Percentiles rank a stretch among this genome's conserved stretches.
phyloP scores from a whole-genome alignment of 2,797 vertebrate species.

The Allobates femoralis region DNA sequence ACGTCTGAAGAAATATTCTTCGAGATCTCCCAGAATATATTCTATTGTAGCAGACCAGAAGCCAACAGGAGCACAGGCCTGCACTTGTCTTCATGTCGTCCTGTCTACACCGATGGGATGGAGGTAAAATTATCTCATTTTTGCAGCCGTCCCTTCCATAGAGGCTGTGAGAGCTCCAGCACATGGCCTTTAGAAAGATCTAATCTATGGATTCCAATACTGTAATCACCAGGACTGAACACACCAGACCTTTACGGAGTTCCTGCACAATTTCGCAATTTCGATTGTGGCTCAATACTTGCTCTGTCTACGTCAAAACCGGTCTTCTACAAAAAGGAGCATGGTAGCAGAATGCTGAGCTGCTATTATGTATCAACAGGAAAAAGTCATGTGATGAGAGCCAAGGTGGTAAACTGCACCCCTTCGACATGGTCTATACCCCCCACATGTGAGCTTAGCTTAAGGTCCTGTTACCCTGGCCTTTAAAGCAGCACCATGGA shows the following conservation, averaged over 20 bases:
- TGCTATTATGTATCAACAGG: neutral
- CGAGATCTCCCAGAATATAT: neutral
- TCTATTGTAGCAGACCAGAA: neutral
- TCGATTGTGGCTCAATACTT: neutral
- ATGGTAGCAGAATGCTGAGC: neutral
- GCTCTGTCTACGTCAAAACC: neutral
- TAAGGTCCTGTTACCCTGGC: neutral
- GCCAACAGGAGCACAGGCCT: neutral
- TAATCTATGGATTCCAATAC: slow-evolving; percentile 4
- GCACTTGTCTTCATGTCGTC: slow-evolving; percentile 24
- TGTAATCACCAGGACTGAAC: neutral
- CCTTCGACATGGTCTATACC: no score
- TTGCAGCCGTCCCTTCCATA: slow-evolving; percentile 11
- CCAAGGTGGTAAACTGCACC: neutral
- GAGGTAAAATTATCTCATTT: slow-evolving; percentile 32
- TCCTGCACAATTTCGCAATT: neutral
- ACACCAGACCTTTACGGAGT: neutral
- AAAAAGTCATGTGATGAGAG: no score
- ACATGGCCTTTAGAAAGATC: neutral
- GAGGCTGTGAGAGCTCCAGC: neutral
- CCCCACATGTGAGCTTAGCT: neutral
- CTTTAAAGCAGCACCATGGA: neutral
- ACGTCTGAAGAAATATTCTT: neutral
- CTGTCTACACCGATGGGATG: slow-evolving; percentile 25
- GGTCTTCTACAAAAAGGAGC: neutral